phyloP scores from a whole-genome alignment of 1,140 invertebrate genomes.

The Camponotus vicinus region DNA sequence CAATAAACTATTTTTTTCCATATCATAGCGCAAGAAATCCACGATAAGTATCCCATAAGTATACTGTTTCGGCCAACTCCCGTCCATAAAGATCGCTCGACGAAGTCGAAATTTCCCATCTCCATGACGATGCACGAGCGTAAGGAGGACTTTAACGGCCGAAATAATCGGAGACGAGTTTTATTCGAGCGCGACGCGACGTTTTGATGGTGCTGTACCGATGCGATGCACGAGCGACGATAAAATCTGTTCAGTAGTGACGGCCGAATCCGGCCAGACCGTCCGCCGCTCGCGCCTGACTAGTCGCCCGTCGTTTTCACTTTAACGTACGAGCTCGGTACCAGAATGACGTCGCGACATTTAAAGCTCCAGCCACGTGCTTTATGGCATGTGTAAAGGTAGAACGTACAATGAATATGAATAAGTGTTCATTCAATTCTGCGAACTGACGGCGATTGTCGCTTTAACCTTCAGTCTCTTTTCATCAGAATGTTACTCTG shows the following conservation, averaged over 20 bases:
- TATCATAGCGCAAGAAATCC: too few species aligned
- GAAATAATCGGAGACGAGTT: conserved; percentile 9
- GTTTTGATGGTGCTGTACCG: conserved; percentile 50
- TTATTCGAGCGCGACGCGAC: conserved; percentile 50
- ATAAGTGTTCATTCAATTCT: conserved; percentile 64
- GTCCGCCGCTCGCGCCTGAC: conserved; percentile 8
- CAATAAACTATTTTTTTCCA: background rate
- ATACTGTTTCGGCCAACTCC: background rate
- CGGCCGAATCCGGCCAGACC: background rate
- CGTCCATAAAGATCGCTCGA: conserved; percentile 14
- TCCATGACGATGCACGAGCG: background rate
- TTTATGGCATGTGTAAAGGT: conserved; percentile 65
- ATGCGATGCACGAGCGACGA: conserved; percentile 10
- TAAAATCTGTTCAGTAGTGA: conserved; percentile 48
- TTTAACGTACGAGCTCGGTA: conserved; percentile 27
- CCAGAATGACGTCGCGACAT: background rate
- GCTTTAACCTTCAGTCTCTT: conserved; percentile 21
- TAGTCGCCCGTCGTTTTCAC: conserved; percentile 64
- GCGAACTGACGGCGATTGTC: background rate
- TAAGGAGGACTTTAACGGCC: conserved; percentile 16
- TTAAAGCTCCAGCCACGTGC: conserved; percentile 39
- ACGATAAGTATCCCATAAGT: background rate
- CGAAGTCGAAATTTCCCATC: conserved; percentile 1
- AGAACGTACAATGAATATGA: conserved; percentile 67
- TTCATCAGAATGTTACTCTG: background rate